phyloP scores from a whole-genome alignment of 2,797 vertebrate genomes.

The Hyperoplus lanceolatus region DNA sequence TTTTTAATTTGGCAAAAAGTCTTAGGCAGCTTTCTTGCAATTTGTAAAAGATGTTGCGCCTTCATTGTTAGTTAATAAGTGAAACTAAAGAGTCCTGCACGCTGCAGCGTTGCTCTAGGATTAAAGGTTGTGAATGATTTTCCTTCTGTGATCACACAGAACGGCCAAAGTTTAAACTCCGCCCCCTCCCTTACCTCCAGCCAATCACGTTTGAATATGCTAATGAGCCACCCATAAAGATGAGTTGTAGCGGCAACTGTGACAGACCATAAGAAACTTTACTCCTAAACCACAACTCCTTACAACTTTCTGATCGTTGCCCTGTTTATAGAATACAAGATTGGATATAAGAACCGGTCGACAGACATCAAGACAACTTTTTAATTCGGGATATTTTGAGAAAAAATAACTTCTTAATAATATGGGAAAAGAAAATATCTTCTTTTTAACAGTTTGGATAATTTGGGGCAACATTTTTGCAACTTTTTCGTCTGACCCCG shows the following conservation, averaged over 20 bases:
- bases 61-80: neutral
- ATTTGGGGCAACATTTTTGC: conserved; percentile 71
- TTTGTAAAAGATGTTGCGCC: neutral
- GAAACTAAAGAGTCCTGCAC: neutral
- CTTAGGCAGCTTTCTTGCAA: neutral
- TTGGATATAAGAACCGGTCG: conserved; percentile 57
- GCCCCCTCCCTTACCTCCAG: conserved; percentile 50
- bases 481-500: conserved; percentile 72
- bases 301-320: conserved; percentile 33
- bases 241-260: conserved; percentile 71
- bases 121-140: conserved; percentile 47
- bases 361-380: conserved; percentile 7
- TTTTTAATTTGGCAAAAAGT: neutral
- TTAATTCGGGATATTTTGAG: conserved; percentile 25
- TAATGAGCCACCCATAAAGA: conserved; percentile 84
- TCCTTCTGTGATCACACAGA: conserved; percentile 1
- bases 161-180: conserved; percentile 59
- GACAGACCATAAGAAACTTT: conserved; percentile 76
- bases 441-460: conserved; percentile 80
- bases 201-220: conserved; percentile 81
- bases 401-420: conserved; percentile 62
- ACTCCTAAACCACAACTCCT: conserved; percentile 27
- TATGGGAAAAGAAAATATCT: conserved; percentile 81
- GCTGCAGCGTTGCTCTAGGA: neutral
- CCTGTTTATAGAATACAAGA: neutral